Conservation (phyloP, 2,113 vertebrate genomes). For the Phylloscopus whistleri region DNA sequence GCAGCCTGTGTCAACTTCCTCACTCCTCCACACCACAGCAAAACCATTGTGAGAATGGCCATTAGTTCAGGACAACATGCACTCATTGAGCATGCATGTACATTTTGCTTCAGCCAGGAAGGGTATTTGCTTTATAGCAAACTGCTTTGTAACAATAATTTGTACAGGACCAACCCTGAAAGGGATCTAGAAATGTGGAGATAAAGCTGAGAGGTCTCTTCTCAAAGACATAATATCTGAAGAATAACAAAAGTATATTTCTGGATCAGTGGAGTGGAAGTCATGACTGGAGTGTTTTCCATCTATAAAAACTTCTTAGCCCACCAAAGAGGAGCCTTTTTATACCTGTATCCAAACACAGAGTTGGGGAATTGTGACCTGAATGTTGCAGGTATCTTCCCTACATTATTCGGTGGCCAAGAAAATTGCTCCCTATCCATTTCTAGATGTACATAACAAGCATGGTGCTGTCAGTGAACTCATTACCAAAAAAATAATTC, state of each 20-base stretch:
- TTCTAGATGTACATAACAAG: neutral
- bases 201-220: neutral
- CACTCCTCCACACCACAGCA: neutral
- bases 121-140: neutral
- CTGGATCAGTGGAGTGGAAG: neutral
- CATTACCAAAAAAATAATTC: neutral
- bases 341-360: neutral
- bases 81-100: rapidly evolving
- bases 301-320: neutral
- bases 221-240: neutral
- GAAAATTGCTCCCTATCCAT: neutral
- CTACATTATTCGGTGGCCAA: neutral
- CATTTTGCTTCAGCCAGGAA: neutral
- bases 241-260: neutral
- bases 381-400: neutral
- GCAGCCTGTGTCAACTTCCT: neutral
- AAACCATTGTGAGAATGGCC: neutral
- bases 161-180: neutral
- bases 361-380: neutral
- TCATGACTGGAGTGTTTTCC: neutral
- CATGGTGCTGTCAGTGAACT: neutral
- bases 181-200: rapidly evolving
- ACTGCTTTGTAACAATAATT: neutral
- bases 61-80: neutral
- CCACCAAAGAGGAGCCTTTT: neutral